Conservation (phyloP, 2,797 vertebrate species). For the Fistularia tabacaria region DNA sequence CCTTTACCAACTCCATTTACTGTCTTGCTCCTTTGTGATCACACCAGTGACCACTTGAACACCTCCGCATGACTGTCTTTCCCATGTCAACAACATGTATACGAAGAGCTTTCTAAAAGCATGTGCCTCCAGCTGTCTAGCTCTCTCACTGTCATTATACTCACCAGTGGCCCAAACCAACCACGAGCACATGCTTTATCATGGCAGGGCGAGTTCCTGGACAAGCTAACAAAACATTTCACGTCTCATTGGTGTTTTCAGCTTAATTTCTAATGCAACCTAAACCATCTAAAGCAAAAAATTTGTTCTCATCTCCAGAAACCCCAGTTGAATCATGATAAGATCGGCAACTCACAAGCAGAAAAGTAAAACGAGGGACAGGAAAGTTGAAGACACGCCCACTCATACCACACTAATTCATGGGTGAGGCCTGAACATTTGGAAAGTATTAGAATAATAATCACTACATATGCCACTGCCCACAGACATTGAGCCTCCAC, state of each 20-base stretch:
- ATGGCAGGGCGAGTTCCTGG: too few species aligned
- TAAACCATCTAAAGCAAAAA: slow-evolving; percentile 6
- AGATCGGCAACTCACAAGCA: slow-evolving; percentile 16
- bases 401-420: slow-evolving; percentile 45
- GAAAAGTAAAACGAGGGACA: slow-evolving; percentile 28
- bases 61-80: slow-evolving; percentile 36
- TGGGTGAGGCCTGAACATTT: slow-evolving; percentile 49
- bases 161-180: slow-evolving; percentile 28
- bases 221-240: slow-evolving; percentile 6
- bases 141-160: slow-evolving; percentile 59
- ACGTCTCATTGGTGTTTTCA: slow-evolving; percentile 4
- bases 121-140: slow-evolving; percentile 61
- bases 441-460: slow-evolving; percentile 60
- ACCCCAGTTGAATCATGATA: slow-evolving; percentile 1
- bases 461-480: slow-evolving; percentile 20
- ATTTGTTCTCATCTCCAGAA: slow-evolving; percentile 1
- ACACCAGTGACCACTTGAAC: slow-evolving; percentile 24
- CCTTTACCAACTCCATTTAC: too few species aligned
- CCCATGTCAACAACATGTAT: slow-evolving; percentile 60
- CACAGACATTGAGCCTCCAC: slow-evolving; percentile 51
- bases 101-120: slow-evolving; percentile 23
- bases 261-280: slow-evolving; percentile 8
- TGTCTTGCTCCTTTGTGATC: slow-evolving; percentile 11
- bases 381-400: slow-evolving; percentile 37
- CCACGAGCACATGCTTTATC: slow-evolving; percentile 2